Conservation (phyloP, 1,140 invertebrate genomes). For the Portunus trituberculatus region DNA sequence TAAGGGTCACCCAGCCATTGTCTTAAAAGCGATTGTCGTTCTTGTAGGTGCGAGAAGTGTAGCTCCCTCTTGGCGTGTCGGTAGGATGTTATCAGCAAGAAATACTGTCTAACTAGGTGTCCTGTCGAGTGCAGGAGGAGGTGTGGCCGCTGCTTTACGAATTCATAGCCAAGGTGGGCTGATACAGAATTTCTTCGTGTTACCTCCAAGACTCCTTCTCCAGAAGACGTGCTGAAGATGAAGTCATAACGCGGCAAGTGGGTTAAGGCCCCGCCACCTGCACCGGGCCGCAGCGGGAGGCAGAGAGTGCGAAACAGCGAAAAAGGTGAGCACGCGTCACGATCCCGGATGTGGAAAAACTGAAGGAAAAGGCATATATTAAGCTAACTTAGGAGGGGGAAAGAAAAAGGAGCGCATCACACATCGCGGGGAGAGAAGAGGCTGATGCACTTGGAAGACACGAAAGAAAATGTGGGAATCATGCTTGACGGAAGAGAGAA, state of each 20-base stretch:
- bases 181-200: not conserved
- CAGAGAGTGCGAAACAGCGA: not conserved
- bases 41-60: not conserved
- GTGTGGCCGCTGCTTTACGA: conserved; percentile 9
- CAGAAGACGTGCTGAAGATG: not conserved
- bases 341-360: not conserved
- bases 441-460: not conserved
- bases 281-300: not conserved
- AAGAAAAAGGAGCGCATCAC: not conserved
- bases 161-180: not conserved
- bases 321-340: not conserved
- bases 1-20: not conserved
- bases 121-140: not conserved
- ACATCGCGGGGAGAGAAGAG: not conserved
- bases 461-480: not conserved
- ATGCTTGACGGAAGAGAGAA: not conserved
- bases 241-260: conserved; percentile 18
- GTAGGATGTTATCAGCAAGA: not conserved
- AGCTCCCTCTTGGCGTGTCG: not conserved
- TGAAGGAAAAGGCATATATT: not conserved
- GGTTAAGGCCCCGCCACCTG: not conserved
- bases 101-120: conserved; percentile 14
- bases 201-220: not conserved
- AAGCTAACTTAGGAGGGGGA: not conserved
- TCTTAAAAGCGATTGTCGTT: not conserved